Evolutionary conservation across 2,888 invertebrate genomes (phyloP).

Genomic region (Quadriops clusia): DNA sequence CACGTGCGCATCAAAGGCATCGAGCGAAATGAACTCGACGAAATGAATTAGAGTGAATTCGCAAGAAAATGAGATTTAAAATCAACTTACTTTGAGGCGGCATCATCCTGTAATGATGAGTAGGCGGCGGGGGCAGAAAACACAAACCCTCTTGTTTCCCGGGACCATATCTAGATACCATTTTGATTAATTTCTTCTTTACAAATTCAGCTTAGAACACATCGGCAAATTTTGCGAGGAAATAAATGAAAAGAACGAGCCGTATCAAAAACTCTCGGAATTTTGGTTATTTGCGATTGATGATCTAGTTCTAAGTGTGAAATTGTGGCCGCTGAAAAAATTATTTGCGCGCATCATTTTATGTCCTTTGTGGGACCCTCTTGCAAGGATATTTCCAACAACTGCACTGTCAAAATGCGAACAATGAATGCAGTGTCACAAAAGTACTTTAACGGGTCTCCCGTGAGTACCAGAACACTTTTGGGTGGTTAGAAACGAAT

Average conservation of each 20-base stretch:
- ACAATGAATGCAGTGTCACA: conserved; percentile 23
- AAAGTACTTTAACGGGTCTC: conserved; percentile 10
- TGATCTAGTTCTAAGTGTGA: too few species aligned
- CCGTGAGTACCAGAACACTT: conserved; percentile 20
- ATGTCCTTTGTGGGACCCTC: too few species aligned
- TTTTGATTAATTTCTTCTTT: conserved; percentile 18
- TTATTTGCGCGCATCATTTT: too few species aligned
- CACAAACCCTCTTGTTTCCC: conserved; percentile 36
- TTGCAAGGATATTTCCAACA: conserved; percentile 14
- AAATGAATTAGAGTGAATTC: too few species aligned
- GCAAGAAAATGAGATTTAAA: conserved; percentile 2
- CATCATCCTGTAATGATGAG: conserved; percentile 33
- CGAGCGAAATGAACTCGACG: too few species aligned
- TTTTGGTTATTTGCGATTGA: too few species aligned
- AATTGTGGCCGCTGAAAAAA: too few species aligned
- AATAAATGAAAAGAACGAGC: too few species aligned
- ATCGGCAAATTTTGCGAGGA: too few species aligned
- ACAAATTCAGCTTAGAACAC: too few species aligned
- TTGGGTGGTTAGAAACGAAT: conserved; percentile 17
- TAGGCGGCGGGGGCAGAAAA: conserved; percentile 28
- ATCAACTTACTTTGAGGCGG: conserved; percentile 28
- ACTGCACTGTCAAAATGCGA: conserved; percentile 19
- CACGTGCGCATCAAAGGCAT: too few species aligned
- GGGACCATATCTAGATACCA: conserved; percentile 36
- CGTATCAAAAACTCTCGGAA: too few species aligned